These are phyloP conservation scores for Neria commutata DNA, from an alignment of 2,888 invertebrate species.

Conservation along the genomic window DNA sequence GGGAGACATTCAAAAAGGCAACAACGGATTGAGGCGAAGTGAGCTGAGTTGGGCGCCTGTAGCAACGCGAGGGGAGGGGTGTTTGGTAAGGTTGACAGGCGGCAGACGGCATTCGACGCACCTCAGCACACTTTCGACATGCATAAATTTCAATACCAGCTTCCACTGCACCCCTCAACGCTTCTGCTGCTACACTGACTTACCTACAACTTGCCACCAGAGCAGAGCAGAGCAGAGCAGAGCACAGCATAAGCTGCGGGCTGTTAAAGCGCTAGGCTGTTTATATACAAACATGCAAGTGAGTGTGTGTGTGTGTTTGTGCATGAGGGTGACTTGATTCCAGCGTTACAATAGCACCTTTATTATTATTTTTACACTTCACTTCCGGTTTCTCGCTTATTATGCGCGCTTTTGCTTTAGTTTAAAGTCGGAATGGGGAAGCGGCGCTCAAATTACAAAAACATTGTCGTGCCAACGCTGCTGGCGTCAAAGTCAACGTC, in stretches of 20 bases:
- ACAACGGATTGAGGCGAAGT: slow-evolving; percentile 33
- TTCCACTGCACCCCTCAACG: slow-evolving; percentile 8
- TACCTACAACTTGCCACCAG: background rate
- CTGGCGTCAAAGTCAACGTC: too few relatives aligned
- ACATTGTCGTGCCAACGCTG: too few relatives aligned
- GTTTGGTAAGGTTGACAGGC: background rate
- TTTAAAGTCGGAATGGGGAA: too few relatives aligned
- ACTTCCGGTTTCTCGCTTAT: slow-evolving; percentile 54
- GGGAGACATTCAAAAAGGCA: slow-evolving; percentile 54
- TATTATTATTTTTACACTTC: slow-evolving; percentile 55
- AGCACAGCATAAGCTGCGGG: too few relatives aligned
- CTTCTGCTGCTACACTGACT: background rate
- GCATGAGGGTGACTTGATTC: slow-evolving; percentile 21
- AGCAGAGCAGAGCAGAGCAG: too few relatives aligned
- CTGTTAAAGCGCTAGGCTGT: slow-evolving; percentile 7
- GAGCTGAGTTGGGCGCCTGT: too few relatives aligned
- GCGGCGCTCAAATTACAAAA: too few relatives aligned
- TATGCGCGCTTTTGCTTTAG: slow-evolving; percentile 28
- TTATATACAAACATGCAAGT: background rate
- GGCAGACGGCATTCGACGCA: background rate
- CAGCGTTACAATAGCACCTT: slow-evolving; percentile 40
- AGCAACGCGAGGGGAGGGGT: background rate
- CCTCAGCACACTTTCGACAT: slow-evolving; percentile 14
- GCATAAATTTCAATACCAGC: slow-evolving; percentile 45
- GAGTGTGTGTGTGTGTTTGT: slow-evolving; percentile 2